Evolutionary conservation across 2,888 invertebrate genomes (phyloP).

Genomic region (Melikaiella ostensackeni): DNA sequence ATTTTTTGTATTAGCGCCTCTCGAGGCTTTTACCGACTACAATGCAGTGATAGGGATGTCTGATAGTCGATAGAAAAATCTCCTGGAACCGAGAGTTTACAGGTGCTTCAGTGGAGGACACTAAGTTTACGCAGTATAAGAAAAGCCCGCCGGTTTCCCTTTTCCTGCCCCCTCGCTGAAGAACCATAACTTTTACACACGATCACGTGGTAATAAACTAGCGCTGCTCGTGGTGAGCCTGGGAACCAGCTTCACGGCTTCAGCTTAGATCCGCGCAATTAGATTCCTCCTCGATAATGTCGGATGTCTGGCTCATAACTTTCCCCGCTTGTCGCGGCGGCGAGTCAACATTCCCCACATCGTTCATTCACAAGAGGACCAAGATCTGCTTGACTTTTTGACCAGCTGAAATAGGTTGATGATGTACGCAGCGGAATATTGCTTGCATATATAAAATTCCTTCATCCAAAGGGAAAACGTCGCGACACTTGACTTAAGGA

Average conservation of each 20-base stretch:
- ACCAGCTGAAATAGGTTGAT: slow-evolving; percentile 14
- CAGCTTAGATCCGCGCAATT: slow-evolving; percentile 60
- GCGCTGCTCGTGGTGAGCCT: slow-evolving; percentile 62
- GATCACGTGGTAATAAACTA: slow-evolving; percentile 66
- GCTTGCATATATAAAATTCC: neutral
- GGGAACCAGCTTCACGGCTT: slow-evolving; percentile 62
- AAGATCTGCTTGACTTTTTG: slow-evolving; percentile 19
- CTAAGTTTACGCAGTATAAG: slow-evolving; percentile 40
- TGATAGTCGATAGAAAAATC: slow-evolving; percentile 29
- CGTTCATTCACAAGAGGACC: slow-evolving; percentile 50
- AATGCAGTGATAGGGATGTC: slow-evolving; percentile 40
- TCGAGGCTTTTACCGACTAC: slow-evolving; percentile 40
- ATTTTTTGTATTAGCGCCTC: slow-evolving; percentile 22
- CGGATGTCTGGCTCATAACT: slow-evolving; percentile 65
- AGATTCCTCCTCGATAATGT: slow-evolving; percentile 67
- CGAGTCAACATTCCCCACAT: slow-evolving; percentile 53
- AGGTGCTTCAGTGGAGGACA: slow-evolving; percentile 29
- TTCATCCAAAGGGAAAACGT: neutral
- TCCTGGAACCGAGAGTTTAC: slow-evolving; percentile 27
- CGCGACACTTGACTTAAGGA: neutral
- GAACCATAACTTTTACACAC: slow-evolving; percentile 60
- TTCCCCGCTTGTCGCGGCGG: slow-evolving; percentile 60
- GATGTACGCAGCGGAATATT: slow-evolving; percentile 18
- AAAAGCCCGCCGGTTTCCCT: slow-evolving; percentile 42
- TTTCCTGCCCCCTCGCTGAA: slow-evolving; percentile 27